A percentile compares a stretch with the other conserved stretches of the same genome.
These are phyloP conservation scores for Tricholaema leucomelas DNA, from an alignment of 2,113 vertebrate species.

Conservation along the genomic window DNA sequence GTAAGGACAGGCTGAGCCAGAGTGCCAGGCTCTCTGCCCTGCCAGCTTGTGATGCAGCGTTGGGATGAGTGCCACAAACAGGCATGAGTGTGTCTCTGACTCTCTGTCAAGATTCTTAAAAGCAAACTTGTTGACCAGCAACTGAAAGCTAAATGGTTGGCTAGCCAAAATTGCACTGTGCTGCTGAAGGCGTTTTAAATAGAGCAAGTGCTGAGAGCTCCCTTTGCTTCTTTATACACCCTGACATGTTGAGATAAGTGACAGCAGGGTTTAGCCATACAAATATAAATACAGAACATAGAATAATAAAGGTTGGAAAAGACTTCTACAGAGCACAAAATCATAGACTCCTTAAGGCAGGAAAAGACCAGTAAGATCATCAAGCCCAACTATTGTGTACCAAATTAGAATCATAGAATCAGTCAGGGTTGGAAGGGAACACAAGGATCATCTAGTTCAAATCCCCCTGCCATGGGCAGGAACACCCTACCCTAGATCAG, in stretches of 20 bases:
- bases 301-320: too few species aligned
- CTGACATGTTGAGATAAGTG: background rate
- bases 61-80: background rate
- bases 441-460: too few species aligned
- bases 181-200: background rate
- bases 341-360: too few species aligned
- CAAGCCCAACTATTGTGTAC: too few species aligned
- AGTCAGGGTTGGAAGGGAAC: too few species aligned
- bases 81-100: background rate
- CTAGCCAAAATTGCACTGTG: background rate
- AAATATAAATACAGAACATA: background rate
- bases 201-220: background rate
- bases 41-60: conserved; percentile 25
- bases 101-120: conserved; percentile 7
- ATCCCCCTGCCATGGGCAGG: too few species aligned
- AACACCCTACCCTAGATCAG: too few species aligned
- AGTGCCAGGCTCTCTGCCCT: background rate
- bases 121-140: background rate
- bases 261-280: background rate
- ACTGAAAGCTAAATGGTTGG: background rate
- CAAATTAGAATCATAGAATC: too few species aligned
- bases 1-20: background rate
- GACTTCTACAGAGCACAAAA: too few species aligned
- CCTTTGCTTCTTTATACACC: background rate
- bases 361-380: too few species aligned